Conservation (phyloP, 2,797 vertebrate species). For the Morus bassanus region DNA sequence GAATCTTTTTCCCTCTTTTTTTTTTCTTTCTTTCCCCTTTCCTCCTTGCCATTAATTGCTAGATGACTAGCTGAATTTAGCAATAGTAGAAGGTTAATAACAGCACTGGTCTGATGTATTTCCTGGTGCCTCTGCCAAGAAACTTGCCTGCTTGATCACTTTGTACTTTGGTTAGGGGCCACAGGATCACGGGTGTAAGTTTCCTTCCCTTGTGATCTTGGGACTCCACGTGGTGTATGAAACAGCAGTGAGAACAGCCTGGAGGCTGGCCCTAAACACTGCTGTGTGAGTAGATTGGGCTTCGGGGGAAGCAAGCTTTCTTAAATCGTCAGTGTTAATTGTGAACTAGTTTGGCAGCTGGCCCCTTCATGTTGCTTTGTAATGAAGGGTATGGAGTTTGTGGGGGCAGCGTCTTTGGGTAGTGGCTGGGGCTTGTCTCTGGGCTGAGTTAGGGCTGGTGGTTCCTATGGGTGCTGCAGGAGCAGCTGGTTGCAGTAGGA, state of each 20-base stretch:
- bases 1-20: too few relatives aligned
- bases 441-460: not conserved
- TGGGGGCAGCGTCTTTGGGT: not conserved
- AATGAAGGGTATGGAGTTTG: not conserved
- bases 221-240: not conserved
- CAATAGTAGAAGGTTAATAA: not conserved
- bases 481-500: not conserved
- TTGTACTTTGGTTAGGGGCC: not conserved
- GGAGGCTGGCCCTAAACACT: not conserved
- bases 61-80: not conserved
- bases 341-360: not conserved
- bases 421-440: not conserved
- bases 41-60: not conserved
- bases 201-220: not conserved
- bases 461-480: not conserved
- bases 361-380: not conserved
- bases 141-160: not conserved
- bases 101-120: not conserved
- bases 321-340: not conserved
- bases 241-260: not conserved
- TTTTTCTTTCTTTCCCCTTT: not conserved
- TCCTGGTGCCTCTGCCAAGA: not conserved
- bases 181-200: not conserved
- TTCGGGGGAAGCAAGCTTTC: not conserved
- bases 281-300: not conserved